A percentile compares a stretch with the other conserved stretches of the same genome.
These are phyloP conservation scores for Proctacanthus coquilletti DNA, from an alignment of 1,140 invertebrate genomes.

Conservation along the genomic window DNA sequence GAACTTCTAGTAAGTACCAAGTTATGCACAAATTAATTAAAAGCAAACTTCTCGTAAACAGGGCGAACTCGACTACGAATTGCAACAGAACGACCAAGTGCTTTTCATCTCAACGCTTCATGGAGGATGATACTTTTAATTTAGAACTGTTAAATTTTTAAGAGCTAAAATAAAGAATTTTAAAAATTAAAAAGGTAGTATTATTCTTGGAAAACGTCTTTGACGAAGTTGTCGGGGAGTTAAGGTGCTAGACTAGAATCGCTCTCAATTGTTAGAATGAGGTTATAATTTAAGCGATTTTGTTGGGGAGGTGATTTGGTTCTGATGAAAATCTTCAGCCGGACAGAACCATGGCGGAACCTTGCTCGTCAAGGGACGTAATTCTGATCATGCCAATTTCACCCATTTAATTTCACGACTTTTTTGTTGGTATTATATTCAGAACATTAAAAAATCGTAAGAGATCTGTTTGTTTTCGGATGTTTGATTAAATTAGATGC, in stretches of 20 bases:
- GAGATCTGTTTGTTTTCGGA: no score
- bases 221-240: background rate
- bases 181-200: background rate
- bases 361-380: constrained; percentile 9
- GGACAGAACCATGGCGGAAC: constrained; percentile 8
- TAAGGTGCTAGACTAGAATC: background rate
- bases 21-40: background rate
- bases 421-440: no score
- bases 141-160: background rate
- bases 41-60: constrained; percentile 5
- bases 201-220: background rate
- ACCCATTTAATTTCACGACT: no score
- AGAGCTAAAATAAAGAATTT: background rate
- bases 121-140: constrained; percentile 31
- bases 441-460: no score
- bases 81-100: constrained; percentile 35
- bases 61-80: constrained; percentile 37
- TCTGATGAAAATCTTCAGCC: constrained; percentile 11
- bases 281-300: no score
- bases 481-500: no score
- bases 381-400: no score
- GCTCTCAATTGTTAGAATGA: background rate
- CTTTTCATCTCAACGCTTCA: constrained; percentile 45
- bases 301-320: no score
- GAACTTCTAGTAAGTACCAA: constrained; percentile 54